A percentile compares a stretch with the other conserved stretches of the same genome.
phyloP scores from a whole-genome alignment of 2,888 invertebrate species.

The Caenorhabditis angaria region DNA sequence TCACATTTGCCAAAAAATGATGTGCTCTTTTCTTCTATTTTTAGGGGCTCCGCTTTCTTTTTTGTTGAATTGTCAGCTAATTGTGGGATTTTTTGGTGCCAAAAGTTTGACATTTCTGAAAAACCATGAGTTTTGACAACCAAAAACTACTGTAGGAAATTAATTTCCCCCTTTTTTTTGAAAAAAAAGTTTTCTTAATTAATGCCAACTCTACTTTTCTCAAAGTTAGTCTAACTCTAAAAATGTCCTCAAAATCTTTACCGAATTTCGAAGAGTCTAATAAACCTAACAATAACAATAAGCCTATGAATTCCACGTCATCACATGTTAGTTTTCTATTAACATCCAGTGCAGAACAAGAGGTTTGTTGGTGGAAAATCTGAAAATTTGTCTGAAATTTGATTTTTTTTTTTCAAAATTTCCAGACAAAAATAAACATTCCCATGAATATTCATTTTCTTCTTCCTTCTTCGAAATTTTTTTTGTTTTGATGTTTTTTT shows the following conservation, averaged over 20 bases:
- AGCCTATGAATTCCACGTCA: slow-evolving; percentile 13
- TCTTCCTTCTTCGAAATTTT: too few species aligned
- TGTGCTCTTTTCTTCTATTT: too few species aligned
- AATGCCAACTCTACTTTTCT: neutral
- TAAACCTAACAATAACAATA: slow-evolving; percentile 13
- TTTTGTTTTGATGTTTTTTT: too few species aligned
- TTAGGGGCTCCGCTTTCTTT: too few species aligned
- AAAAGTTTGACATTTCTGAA: too few species aligned
- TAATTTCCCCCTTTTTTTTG: slow-evolving; percentile 9
- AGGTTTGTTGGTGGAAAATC: slow-evolving; percentile 3
- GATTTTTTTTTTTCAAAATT: slow-evolving; percentile 16
- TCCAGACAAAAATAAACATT: too few species aligned
- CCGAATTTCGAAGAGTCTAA: slow-evolving; percentile 32
- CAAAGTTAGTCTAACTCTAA: neutral
- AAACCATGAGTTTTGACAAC: too few species aligned
- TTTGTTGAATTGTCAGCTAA: too few species aligned
- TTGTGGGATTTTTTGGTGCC: too few species aligned
- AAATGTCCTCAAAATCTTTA: slow-evolving; percentile 42
- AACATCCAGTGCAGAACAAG: neutral
- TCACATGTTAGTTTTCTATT: slow-evolving; percentile 40
- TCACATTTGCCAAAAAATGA: neutral
- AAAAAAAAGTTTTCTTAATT: neutral
- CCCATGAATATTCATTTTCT: too few species aligned
- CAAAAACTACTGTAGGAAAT: too few species aligned
- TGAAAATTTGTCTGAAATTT: too few species aligned